Conservation (phyloP, 1,140 invertebrate species). For the Rhyzopertha dominica region DNA sequence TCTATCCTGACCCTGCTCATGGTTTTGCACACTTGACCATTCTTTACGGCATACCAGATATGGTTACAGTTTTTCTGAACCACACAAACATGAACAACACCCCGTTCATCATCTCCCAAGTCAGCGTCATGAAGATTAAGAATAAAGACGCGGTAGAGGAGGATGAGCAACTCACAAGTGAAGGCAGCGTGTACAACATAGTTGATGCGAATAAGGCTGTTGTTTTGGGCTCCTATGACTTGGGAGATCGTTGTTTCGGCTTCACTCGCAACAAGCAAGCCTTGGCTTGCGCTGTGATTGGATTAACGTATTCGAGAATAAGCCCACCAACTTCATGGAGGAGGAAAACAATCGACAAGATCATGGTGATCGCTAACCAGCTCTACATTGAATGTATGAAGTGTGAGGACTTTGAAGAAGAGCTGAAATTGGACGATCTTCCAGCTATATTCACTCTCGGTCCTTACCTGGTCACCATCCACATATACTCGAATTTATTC, state of each 20-base stretch:
- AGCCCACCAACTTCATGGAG: conserved; percentile 52
- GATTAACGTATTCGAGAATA: conserved; percentile 48
- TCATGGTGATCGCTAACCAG: conserved; percentile 50
- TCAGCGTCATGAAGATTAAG: conserved; percentile 47
- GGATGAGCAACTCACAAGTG: conserved; percentile 39
- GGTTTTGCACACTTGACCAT: conserved; percentile 49
- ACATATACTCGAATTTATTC: conserved; percentile 49
- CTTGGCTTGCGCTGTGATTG: conserved; percentile 47
- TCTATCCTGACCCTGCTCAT: conserved; percentile 24
- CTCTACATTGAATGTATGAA: conserved; percentile 47
- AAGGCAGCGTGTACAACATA: conserved; percentile 49
- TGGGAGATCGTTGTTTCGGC: conserved; percentile 51
- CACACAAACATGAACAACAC: conserved; percentile 49
- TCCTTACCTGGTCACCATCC: conserved; percentile 51
- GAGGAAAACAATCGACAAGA: conserved; percentile 51
- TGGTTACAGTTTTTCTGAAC: conserved; percentile 49
- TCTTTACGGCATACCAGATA: conserved; percentile 46
- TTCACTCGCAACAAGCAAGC: conserved; percentile 51
- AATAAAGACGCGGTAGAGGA: conserved; percentile 46
- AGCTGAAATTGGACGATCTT: conserved; percentile 49
- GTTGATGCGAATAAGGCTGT: conserved; percentile 51
- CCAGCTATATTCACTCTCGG: conserved; percentile 51
- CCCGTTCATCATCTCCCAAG: conserved; percentile 48
- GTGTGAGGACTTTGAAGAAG: conserved; percentile 43
- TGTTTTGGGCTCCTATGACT: conserved; percentile 51